Evolutionary conservation across 2,888 invertebrate species (phyloP), one percentile per base, ranked within the genome.

Genomic region (Salpingus planirostris): DNA sequence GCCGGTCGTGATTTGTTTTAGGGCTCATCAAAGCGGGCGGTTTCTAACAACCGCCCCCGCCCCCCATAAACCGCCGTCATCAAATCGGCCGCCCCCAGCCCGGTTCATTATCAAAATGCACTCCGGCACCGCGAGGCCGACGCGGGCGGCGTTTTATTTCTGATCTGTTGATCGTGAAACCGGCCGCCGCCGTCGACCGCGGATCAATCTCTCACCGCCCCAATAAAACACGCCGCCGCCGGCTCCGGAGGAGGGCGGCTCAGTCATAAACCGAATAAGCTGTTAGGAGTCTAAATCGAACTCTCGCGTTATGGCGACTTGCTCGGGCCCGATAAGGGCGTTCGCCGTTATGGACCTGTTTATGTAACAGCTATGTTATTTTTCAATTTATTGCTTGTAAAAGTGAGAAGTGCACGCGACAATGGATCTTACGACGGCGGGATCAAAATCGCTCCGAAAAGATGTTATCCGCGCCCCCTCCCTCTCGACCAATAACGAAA

Each of bases 1-100:
- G 50, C 44, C 44, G 34, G 45, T 46, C 47, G 50, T 51, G 52
- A 52, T 52, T 52, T 52, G 50, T 52, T 52, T 52, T 52, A 52
- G 47, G 44, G 50, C 46, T 47, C 50, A 51, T 52, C 49, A 52
- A 52, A 51, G 44, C 46, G 42, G 49, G 43, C 36, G 48, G 46
- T 36, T n/a, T n/a, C n/a, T n/a, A n/a, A n/a, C n/a, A n/a, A n/a
- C n/a, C n/a, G n/a, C n/a, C n/a, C n/a, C n/a, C n/a, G n/a, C n/a
- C n/a, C n/a, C n/a, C n/a, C n/a, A n/a, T n/a, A n/a, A n/a, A n/a
- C n/a, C n/a, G n/a, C n/a, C n/a, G 38, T 42, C 44, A 44, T 47
- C 44, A 48, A 48, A 48, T 46, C 40, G n/a, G n/a, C n/a, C n/a
- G n/a, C n/a, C n/a, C n/a, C n/a, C 13, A 25, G 14, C 22, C 15